Evolutionary conservation across 2,888 invertebrate genomes (phyloP), one percentile per base, ranked within the genome.

Genomic region (Apodemia mormo): DNA sequence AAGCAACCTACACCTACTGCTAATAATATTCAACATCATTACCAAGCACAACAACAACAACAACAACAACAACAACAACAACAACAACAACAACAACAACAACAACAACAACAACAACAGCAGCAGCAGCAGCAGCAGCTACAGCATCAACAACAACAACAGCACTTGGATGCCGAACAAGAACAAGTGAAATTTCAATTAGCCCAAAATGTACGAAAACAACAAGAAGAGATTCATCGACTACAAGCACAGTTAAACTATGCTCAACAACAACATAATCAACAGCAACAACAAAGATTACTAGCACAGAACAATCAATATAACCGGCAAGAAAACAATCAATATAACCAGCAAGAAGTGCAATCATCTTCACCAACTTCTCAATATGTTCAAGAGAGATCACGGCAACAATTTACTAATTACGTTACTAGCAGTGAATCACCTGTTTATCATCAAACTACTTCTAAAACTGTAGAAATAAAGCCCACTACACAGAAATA

Each of bases 401-500:
- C 86, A 66, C 89, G 85, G 79, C 85, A 81, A 43, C 90, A 84
- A 72, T 81, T 82, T 56, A 61, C 5, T 14, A 78, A 81, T 68
- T 87, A 81, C 73, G 79, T 81, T 1, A 77, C 91, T 14, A 90
- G 90, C 54, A 85, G 90, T 7, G 77, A 80, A 61, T 80, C 89
- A 33, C 85, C 91, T 52, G 84, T 85, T 3, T 90, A 88, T 71
- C 92, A 89, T 75, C 89, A 91, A 75, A 88, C 90, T 12, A 89
- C 90, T 64, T 85, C 93, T 61, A 87, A 91, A 76, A 89, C 92
- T 30, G 88, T 93, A 14, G 91, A 93, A 74, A 90, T 94, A 1
- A 90, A 90, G 71, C 90, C 94, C 30, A 89, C 94, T 0, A 92
- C 94, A 3, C 93, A 94, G 54, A 89, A 94, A 65, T 93, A 94